phyloP scores from a whole-genome alignment of 2,888 invertebrate species.

The Miltochrista miniata region DNA sequence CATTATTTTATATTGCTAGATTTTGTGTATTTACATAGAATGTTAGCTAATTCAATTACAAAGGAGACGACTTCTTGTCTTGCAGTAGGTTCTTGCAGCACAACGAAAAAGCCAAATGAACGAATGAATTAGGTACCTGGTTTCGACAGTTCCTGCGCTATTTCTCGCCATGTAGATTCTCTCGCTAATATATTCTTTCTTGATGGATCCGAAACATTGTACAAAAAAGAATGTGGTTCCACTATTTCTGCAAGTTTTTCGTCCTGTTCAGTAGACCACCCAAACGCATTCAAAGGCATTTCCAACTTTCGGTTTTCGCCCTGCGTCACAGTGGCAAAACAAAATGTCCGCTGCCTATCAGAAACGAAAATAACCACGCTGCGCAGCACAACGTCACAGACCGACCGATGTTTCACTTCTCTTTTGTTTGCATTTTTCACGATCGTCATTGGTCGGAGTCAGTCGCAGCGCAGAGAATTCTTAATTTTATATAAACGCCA shows the following conservation, averaged over 20 bases:
- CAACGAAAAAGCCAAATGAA: slow-evolving; percentile 20
- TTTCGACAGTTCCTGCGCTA: slow-evolving; percentile 64
- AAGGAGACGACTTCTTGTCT: not conserved
- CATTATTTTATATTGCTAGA: not conserved
- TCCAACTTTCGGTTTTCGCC: slow-evolving; percentile 44
- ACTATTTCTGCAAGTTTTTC: slow-evolving; percentile 70
- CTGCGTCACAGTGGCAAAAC: slow-evolving; percentile 56
- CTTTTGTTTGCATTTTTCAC: slow-evolving; percentile 37
- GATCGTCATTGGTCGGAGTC: slow-evolving; percentile 53
- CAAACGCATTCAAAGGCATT: slow-evolving; percentile 74
- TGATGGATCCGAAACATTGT: slow-evolving; percentile 66
- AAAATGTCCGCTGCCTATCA: slow-evolving; percentile 79
- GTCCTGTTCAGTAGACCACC: slow-evolving; percentile 71
- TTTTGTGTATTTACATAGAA: no score
- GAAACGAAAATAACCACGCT: slow-evolving; percentile 70
- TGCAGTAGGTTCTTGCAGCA: slow-evolving; percentile 43
- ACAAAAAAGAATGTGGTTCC: slow-evolving; percentile 67
- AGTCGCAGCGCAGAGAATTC: slow-evolving; percentile 8
- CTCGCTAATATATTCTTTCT: slow-evolving; percentile 71
- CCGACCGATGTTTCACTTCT: slow-evolving; percentile 24
- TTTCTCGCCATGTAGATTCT: slow-evolving; percentile 72
- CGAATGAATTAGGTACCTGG: slow-evolving; percentile 69
- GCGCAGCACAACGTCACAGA: slow-evolving; percentile 73
- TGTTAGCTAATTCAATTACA: no score
- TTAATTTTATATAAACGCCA: slow-evolving; percentile 18